Evolutionary conservation across 2,797 vertebrate genomes (phyloP).

Genomic region (Clarias laeviceps): DNA sequence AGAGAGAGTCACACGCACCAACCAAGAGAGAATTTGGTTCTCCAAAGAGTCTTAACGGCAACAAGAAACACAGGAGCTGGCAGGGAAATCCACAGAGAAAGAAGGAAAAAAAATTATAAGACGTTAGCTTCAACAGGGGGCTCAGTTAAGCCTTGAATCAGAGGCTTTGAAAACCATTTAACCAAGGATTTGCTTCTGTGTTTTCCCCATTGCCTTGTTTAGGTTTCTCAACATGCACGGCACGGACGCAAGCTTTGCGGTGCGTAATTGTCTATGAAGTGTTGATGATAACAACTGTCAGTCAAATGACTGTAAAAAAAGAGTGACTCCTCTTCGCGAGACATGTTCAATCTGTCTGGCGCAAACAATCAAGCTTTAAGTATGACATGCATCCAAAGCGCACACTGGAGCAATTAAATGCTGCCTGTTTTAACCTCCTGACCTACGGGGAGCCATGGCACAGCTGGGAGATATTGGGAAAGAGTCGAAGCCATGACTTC

Average conservation of each 20-base stretch:
- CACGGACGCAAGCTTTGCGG: not conserved
- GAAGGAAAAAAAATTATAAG: not conserved
- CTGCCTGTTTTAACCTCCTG: slow-evolving; percentile 53
- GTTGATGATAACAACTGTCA: slow-evolving; percentile 57
- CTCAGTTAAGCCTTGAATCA: slow-evolving; percentile 47
- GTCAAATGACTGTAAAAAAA: slow-evolving; percentile 49
- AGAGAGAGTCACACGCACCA: slow-evolving; percentile 10
- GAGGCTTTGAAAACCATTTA: slow-evolving; percentile 52
- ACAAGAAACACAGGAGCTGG: slow-evolving; percentile 23
- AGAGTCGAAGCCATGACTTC: slow-evolving; percentile 47
- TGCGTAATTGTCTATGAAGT: slow-evolving; percentile 50
- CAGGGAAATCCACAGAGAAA: slow-evolving; percentile 40
- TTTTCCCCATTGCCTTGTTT: not conserved
- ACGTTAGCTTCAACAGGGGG: slow-evolving; percentile 36
- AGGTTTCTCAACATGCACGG: slow-evolving; percentile 14
- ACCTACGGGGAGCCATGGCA: slow-evolving; percentile 46
- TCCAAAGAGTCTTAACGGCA: not conserved
- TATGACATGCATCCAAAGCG: slow-evolving; percentile 44
- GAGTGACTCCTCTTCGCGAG: slow-evolving; percentile 40
- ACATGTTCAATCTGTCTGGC: slow-evolving; percentile 48
- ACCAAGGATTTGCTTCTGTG: slow-evolving; percentile 23
- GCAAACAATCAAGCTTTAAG: slow-evolving; percentile 53
- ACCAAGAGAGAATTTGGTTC: slow-evolving; percentile 5
- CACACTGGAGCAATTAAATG: slow-evolving; percentile 56
- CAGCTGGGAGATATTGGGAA: slow-evolving; percentile 57